Base-by-base conservation (phyloP, 2,113 vertebrate genomes). In the Paralichthys olivaceus region DNA sequence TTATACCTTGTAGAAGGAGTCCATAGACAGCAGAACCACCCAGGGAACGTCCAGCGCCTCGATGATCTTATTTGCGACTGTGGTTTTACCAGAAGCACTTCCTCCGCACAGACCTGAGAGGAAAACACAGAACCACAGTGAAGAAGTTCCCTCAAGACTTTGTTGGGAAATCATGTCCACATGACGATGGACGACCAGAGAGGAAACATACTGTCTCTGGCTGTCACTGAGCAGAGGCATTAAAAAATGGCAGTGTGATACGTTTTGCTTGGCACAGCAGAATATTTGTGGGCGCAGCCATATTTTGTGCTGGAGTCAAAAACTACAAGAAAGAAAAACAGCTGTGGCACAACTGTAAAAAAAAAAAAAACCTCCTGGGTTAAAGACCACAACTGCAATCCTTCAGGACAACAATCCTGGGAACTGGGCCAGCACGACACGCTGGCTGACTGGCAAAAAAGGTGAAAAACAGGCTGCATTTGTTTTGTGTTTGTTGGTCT, bases 21-120 rank as follows among this genome's bases (percentile, higher is more conserved):
- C 96, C 96, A 97, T 97, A 63, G 96, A 97, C 15, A 97, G 95
- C 54, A 97, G 92, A 51, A 97, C 96, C 45, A 97, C 96, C 96
- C 96, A 97, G 25, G 96, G 96, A 67, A 97, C 96, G 12, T 97
- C 96, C 85, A 97, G 89, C 0, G 96, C 96, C 66, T 97, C 96
- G 1, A 96, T 97, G 82, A 97, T 97, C 90, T 95, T 96, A 72
- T 96, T 97, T 60, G 96, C 96, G 25, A 97, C 96, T 0, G 96
- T 97, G 3, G 96, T 97, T 93, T 97, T 97, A 28, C 96, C 96
- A 0, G 96, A 97, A 1, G 96, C 95, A 23, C 96, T 96, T 72
- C 96, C 96, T n/a, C 96, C 96, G 66, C 96, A 96, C 77, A 97
- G 87, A 55, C 96, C 96, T 97, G 45, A 11, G 19, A 23, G 53